phyloP scores from a whole-genome alignment of 37 sponge, comb jelly and placozoan genomes.

The Cladorhizidae sp. region DNA sequence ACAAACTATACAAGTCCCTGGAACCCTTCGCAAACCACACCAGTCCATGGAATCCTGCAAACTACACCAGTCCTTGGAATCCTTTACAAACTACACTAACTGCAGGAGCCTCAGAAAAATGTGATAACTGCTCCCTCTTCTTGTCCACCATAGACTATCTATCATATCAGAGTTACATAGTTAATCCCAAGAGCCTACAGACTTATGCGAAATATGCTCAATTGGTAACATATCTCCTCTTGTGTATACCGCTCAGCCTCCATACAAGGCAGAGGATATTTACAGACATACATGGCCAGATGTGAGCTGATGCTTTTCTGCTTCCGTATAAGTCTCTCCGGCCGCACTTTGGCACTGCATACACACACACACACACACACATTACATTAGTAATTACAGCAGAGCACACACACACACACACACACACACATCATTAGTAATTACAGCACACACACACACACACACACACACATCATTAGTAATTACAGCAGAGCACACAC shows the following conservation, averaged over 20 bases:
- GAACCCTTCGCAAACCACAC: too few relatives aligned
- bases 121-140: too few relatives aligned
- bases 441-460: not conserved
- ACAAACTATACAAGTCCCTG: too few relatives aligned
- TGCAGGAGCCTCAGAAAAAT: too few relatives aligned
- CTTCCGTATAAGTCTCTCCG: constrained; percentile 39
- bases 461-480: not conserved
- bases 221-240: not conserved
- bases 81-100: too few relatives aligned
- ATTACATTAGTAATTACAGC: not conserved
- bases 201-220: too few relatives aligned
- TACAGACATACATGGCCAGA: constrained; percentile 5
- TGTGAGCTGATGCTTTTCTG: not conserved
- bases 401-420: not conserved
- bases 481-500: not conserved
- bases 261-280: not conserved
- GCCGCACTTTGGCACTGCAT: constrained; percentile 41
- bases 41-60: too few relatives aligned
- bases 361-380: not conserved
- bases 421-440: too few relatives aligned
- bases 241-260: not conserved
- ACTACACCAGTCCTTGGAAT: too few relatives aligned
- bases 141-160: too few relatives aligned
- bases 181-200: too few relatives aligned
- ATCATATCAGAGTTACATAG: too few relatives aligned